Evolutionary conservation across 1,140 invertebrate species (phyloP), one percentile per base, ranked within the genome.

Genomic region (Eciton burchellii): DNA sequence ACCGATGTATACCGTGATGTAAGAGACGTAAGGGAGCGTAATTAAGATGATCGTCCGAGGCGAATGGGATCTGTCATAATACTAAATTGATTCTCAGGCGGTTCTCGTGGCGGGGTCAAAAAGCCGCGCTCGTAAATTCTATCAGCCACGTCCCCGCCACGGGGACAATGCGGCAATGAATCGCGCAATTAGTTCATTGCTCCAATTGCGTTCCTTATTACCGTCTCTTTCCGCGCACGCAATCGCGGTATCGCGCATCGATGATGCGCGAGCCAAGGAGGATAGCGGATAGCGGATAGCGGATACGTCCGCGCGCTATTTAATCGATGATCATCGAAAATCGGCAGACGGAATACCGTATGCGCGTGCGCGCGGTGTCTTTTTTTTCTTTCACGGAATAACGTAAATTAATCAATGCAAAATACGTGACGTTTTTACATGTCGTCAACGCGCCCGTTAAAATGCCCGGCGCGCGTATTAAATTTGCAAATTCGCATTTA

Each of bases 111-210:
- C 82, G 79, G 88, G 89, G 89, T 91, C 90, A 89, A 87, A 35
- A 91, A 90, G 89, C 88, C 88, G 90, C 91, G 90, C 91, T 91
- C 89, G 88, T 91, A 89, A 93, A 92, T 93, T 89, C 89, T 89
- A 92, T 93, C 91, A 93, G 89, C 89, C 85, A 74, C 59, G 81
- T 66, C 81, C n/a, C n/a, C 54, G 24, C 66, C 49, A 21, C 59
- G 81, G 68, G 45, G 56, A 56, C 79, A 83, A 84, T 77, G 56
- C 66, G 81, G 52, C 84, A 76, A 54, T 60, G 76, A 86, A 83
- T 81, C 83, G 83, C 89, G 89, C 91, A 93, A 92, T 93, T 93
- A 93, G 86, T 92, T 89, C 89, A 93, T 93, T 92, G 91, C 89
- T 84, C 89, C 91, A 91, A 93, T 93, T 91, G 92, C 86, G 81